phyloP scores from a whole-genome alignment of 2,113 vertebrate species.

The Crotalus viridis region DNA sequence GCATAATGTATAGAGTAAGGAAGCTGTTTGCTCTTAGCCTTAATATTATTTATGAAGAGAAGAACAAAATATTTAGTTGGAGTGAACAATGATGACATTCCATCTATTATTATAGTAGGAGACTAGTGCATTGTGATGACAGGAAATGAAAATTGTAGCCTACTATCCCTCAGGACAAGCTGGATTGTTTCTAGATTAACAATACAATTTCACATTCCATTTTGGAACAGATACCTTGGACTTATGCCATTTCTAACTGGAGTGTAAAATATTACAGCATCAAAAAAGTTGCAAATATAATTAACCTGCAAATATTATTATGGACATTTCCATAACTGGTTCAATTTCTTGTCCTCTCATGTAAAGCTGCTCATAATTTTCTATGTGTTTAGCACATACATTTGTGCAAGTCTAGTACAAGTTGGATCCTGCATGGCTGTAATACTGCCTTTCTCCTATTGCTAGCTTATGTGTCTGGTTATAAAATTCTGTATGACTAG shows the following conservation, averaged over 20 bases:
- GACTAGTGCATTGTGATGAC: background rate
- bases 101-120: background rate
- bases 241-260: background rate
- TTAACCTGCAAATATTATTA: background rate
- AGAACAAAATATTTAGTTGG: background rate
- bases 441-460: background rate
- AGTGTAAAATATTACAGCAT: background rate
- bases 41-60: background rate
- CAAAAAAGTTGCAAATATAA: background rate
- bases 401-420: background rate
- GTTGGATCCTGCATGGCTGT: background rate
- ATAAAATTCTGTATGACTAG: background rate
- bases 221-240: background rate
- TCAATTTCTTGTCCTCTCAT: background rate
- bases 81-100: background rate
- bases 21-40: background rate
- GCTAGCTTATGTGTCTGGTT: background rate
- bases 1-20: background rate
- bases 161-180: background rate
- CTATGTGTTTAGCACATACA: background rate
- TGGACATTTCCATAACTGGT: background rate
- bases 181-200: background rate
- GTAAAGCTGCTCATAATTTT: background rate
- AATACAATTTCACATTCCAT: conserved; percentile 3
- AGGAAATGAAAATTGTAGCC: background rate